These are phyloP conservation scores for Drosophila ficusphila DNA, from an alignment of 1,140 invertebrate species.

Conservation along the genomic window DNA sequence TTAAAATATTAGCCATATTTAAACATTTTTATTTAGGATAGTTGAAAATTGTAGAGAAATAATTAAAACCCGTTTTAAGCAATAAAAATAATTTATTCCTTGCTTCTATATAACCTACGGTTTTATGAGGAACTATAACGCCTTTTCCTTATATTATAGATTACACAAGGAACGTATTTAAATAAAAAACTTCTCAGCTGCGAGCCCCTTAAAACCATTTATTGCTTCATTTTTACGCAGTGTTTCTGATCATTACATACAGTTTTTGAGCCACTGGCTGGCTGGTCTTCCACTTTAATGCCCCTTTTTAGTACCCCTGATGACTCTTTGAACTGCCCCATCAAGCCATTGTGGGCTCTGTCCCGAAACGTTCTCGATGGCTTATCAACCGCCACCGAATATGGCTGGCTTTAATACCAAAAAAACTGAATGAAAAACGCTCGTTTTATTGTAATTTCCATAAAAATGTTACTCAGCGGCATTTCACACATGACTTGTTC, in stretches of 20 bases:
- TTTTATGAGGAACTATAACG: too few species aligned
- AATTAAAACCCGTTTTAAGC: too few species aligned
- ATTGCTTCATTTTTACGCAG: not conserved
- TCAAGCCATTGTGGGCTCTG: conserved; percentile 15
- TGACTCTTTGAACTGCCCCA: conserved; percentile 32
- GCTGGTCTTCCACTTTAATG: not conserved
- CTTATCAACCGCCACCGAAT: conserved; percentile 46
- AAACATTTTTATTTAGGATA: too few species aligned
- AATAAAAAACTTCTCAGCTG: too few species aligned
- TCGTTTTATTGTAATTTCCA: conserved; percentile 71
- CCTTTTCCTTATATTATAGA: too few species aligned
- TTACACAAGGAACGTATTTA: too few species aligned
- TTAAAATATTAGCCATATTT: too few species aligned
- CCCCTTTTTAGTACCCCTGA: conserved; percentile 40
- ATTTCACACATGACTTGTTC: conserved; percentile 40
- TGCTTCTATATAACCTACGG: too few species aligned
- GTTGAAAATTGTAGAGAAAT: too few species aligned
- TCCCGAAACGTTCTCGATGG: conserved; percentile 14
- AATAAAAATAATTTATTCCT: too few species aligned
- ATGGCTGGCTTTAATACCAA: conserved; percentile 39
- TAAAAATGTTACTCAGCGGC: conserved; percentile 63
- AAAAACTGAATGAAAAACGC: conserved; percentile 33
- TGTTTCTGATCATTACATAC: not conserved
- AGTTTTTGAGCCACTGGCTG: conserved; percentile 23
- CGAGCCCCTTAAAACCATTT: too few species aligned